Evolutionary conservation across 2,113 vertebrate species (phyloP).

Genomic region (Pseudorasbora parva): DNA sequence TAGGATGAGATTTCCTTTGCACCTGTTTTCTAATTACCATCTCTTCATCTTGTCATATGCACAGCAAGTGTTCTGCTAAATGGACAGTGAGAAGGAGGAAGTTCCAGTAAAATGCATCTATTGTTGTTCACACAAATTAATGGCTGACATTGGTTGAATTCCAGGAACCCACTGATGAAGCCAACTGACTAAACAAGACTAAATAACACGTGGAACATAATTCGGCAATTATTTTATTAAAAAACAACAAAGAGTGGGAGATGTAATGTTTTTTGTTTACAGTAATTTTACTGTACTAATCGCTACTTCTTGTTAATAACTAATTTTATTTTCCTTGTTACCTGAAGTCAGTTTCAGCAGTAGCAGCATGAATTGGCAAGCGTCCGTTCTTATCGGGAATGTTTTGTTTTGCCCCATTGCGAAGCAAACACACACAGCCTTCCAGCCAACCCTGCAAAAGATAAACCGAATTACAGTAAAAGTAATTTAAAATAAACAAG

Average conservation of each 20-base stretch:
- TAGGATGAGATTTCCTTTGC: not conserved
- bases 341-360: slow-evolving; percentile 84
- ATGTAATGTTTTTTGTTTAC: not conserved
- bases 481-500: not conserved
- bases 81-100: not conserved
- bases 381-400: slow-evolving; percentile 88
- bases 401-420: slow-evolving; percentile 89
- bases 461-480: not conserved
- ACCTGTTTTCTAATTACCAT: not conserved
- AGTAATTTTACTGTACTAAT: not conserved
- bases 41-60: not conserved
- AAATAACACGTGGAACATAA: not conserved
- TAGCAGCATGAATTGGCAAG: slow-evolving; percentile 86
- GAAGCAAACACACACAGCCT: slow-evolving; percentile 86
- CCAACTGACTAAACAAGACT: not conserved
- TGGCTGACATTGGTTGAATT: not conserved
- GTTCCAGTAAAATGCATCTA: not conserved
- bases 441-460: slow-evolving; percentile 85
- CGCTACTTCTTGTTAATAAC: not conserved
- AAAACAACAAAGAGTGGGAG: not conserved
- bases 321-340: slow-evolving; percentile 52
- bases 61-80: not conserved
- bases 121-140: not conserved
- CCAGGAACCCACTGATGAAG: not conserved
- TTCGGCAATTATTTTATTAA: not conserved